Evolutionary conservation across 1,140 invertebrate species (phyloP), one percentile per base, ranked within the genome.

Genomic region (Drosophila tropicalis): DNA sequence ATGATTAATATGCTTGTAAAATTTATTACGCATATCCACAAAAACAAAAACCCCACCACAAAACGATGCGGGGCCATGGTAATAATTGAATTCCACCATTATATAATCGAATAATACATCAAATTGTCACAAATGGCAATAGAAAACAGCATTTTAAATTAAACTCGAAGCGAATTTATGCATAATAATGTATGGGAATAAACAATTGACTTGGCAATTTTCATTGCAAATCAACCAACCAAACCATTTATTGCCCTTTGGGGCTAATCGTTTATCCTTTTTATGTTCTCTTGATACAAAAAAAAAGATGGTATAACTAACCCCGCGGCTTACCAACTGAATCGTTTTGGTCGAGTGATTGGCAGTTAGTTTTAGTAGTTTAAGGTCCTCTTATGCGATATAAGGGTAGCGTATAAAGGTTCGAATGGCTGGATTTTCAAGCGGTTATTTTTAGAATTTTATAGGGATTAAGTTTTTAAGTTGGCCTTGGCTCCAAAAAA

Each of bases 1-100:
- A 51, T 51, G 44, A 51, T 51, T 51, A 51, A 51, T 51, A 51
- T 51, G 44, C 17, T 51, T 51, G 44, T 51, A 51, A 51, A 51
- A 51, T 51, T 51, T 51, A 51, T 51, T 51, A 15, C 44, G 9
- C 17, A 19, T 51, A 51, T 51, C 7, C 15, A 17, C 44, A 47
- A 17, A 22, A 22, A 19, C 17, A 22, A 51, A 22, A 51, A 51
- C 10, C 9, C 2, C 12, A 51, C 44, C 44, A 22, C 44, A 51
- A 17, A 51, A 51, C 44, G 15, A 17, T 51, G 17, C 44, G 17
- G 17, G 44, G 44, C 44, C 44, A 51, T 51, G 44, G 19, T 2
- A 51, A 3, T 51, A 51, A 51, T 51, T 51, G 19, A 51, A 51
- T 51, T 51, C 19, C 2, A 51, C 13, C 17, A 51, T 51, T 22